These are phyloP conservation scores for Tympanuchus pallidicinctus DNA, from an alignment of 2,113 vertebrate species.

Conservation along the genomic window DNA sequence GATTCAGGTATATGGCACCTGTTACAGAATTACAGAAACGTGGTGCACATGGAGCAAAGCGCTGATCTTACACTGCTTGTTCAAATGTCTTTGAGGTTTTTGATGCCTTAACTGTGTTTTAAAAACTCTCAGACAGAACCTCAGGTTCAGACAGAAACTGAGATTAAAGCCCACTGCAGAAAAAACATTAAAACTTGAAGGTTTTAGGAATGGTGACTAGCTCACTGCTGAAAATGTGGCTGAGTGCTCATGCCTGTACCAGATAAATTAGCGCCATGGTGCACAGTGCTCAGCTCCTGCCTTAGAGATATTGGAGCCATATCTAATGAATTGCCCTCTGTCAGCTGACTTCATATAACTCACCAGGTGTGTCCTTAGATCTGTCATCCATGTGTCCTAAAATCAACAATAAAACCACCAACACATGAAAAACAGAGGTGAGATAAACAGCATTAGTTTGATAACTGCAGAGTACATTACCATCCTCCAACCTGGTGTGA, in stretches of 20 bases:
- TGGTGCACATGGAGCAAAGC: not conserved
- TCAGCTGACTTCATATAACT: not conserved
- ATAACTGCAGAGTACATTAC: not conserved
- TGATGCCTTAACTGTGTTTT: not conserved
- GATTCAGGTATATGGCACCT: not conserved
- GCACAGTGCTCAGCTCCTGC: not conserved
- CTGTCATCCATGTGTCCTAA: not conserved
- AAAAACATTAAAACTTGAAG: not conserved
- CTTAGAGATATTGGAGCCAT: not conserved
- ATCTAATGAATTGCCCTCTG: not conserved
- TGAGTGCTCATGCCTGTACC: not conserved
- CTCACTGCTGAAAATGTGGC: not conserved
- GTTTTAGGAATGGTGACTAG: not conserved
- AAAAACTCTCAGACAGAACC: constrained; percentile 1
- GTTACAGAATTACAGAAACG: not conserved
- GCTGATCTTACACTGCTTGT: not conserved
- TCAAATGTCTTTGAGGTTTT: constrained; percentile 24
- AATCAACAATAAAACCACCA: not conserved
- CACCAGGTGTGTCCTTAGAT: not conserved
- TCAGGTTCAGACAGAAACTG: not conserved
- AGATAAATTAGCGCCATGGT: not conserved
- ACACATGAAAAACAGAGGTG: not conserved
- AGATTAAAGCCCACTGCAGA: not conserved
- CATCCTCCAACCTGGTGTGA: not conserved
- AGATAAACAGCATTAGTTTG: not conserved